Percentiles rank a stretch among this genome's conserved stretches.
Evolutionary conservation across 2,888 invertebrate species (phyloP).

Genomic region (Sarcophaga rosellei): DNA sequence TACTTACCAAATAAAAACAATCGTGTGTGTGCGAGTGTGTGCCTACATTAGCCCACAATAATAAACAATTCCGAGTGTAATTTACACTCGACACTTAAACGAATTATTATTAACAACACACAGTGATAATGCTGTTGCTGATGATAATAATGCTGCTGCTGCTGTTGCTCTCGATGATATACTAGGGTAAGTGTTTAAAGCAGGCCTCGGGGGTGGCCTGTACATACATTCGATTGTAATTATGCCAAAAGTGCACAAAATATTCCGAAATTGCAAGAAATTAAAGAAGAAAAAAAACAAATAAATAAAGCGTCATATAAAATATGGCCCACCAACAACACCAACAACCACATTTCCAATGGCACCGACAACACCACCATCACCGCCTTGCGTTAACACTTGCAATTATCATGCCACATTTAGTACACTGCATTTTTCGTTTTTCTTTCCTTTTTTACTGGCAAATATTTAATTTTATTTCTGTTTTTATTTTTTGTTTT

Average conservation of each 20-base stretch:
- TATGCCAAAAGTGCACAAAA: constrained; percentile 66
- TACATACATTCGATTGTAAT: constrained; percentile 41
- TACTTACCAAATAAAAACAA: background rate
- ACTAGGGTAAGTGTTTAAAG: no score
- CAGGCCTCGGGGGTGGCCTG: no score
- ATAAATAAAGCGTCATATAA: background rate
- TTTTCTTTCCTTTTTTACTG: background rate
- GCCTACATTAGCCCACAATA: constrained; percentile 46
- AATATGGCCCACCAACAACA: background rate
- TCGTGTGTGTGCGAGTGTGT: no score
- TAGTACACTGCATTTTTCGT: constrained; percentile 17
- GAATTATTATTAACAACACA: constrained; percentile 47
- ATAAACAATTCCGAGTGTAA: constrained; percentile 50
- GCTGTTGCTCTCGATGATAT: constrained; percentile 7
- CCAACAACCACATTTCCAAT: background rate
- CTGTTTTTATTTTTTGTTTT: constrained; percentile 15
- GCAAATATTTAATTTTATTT: constrained; percentile 44
- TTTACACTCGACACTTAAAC: constrained; percentile 52
- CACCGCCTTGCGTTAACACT: background rate
- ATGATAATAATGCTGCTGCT: background rate
- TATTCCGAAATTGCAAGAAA: constrained; percentile 35
- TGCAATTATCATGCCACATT: constrained; percentile 26
- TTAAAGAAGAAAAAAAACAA: background rate
- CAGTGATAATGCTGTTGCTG: constrained; percentile 11
- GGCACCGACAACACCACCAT: background rate